Conservation (phyloP, 1,140 invertebrate genomes). For the Heliconius himera region DNA sequence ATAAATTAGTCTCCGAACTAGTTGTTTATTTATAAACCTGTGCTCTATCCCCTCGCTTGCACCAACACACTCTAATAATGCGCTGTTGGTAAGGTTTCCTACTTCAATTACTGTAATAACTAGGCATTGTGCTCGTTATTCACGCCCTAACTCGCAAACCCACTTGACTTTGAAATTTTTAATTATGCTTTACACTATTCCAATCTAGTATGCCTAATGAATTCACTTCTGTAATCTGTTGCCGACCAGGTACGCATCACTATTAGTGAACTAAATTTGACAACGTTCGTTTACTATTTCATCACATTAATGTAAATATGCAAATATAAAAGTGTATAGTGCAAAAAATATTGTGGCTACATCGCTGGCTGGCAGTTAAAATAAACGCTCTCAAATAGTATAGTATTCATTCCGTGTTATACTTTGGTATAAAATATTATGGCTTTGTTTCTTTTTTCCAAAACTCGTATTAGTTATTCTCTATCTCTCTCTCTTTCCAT, state of each 20-base stretch:
- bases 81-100: slow-evolving; percentile 45
- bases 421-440: no score
- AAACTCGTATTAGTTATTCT: no score
- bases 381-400: no score
- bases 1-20: slow-evolving; percentile 3
- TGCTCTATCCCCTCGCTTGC: slow-evolving; percentile 18
- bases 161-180: slow-evolving; percentile 55
- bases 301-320: background rate
- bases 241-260: background rate
- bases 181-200: slow-evolving; percentile 43
- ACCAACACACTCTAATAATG: slow-evolving; percentile 35
- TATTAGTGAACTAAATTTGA: background rate
- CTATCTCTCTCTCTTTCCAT: no score
- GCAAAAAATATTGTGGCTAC: background rate
- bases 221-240: slow-evolving; percentile 8
- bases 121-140: slow-evolving; percentile 51
- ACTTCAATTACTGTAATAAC: slow-evolving; percentile 63
- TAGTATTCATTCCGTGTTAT: no score
- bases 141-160: slow-evolving; percentile 48
- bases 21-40: slow-evolving; percentile 14
- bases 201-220: slow-evolving; percentile 35
- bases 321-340: background rate
- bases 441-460: no score
- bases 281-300: background rate
- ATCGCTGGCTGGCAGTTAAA: no score